Percentiles rank a stretch among this genome's conserved stretches.
phyloP scores from a whole-genome alignment of 2,797 vertebrate species.

The Sitta carolinensis region DNA sequence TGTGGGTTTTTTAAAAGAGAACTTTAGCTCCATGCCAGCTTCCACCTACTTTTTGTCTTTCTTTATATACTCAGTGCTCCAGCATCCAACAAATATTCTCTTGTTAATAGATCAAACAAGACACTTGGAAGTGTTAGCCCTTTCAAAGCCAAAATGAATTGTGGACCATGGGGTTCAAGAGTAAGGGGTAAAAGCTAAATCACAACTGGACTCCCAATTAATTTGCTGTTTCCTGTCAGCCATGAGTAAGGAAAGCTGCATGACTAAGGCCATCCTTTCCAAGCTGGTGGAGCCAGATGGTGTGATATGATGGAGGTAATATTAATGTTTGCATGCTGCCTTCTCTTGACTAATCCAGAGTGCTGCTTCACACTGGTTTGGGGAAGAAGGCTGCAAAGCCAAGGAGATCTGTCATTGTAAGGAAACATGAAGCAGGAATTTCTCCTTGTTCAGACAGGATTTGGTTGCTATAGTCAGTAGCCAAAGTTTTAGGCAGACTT shows the following conservation, averaged over 20 bases:
- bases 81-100: background rate
- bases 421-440: background rate
- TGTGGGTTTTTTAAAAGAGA: background rate
- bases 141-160: background rate
- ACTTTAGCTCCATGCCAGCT: background rate
- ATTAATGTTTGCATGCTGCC: background rate
- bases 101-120: background rate
- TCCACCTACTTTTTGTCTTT: background rate
- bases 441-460: background rate
- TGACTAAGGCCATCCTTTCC: background rate
- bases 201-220: background rate
- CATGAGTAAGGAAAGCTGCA: background rate
- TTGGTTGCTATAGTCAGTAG: background rate
- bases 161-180: rapidly evolving
- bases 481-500: background rate
- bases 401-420: background rate
- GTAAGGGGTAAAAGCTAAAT: background rate
- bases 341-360: background rate
- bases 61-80: background rate
- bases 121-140: background rate
- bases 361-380: rapidly evolving
- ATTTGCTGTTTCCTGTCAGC: background rate
- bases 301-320: background rate
- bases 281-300: background rate
- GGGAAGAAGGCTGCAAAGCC: background rate